Evolutionary conservation across 1,140 invertebrate species (phyloP), one percentile per base, ranked within the genome.

Genomic region (Elysia chlorotica): DNA sequence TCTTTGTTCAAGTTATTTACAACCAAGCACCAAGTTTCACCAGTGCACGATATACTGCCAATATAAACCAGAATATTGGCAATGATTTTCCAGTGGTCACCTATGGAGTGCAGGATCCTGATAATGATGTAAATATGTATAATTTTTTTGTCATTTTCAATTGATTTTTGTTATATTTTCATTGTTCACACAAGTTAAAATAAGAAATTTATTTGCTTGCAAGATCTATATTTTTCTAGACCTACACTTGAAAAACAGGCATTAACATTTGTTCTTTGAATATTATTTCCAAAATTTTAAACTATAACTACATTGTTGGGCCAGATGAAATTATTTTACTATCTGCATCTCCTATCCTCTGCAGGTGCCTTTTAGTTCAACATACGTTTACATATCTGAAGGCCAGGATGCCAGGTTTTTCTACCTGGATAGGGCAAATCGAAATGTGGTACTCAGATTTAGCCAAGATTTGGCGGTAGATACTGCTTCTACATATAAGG

Each of bases 361-460:
- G 31, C 67, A 70, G 67, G 14, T 10, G 17, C 67, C 67, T 25
- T 70, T 70, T 35, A 59, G 31, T 30, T 25, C 6, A 17, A 2
- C 59, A 0, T 2, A 2, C 6, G 54, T 70, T 2, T 57, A 36
- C 54, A 59, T 59, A 6, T 37, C 33, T 35, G 56, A 35, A 36
- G 67, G 67, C 5, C n/a, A 21, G 28, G 67, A 70, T 59, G 31
- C 67, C 10, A 57, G 25, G 2, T 70, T 59, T 36, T 70, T 70
- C 38, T 1, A 10, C 2, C 30, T 57, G 1, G 59, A 70, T 37
- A 25, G 33, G 28, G 10, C 10, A 10, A 57, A 59, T 19, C 54
- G 59, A 35, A 56, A 59, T 21, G 36, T 70, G 2, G 33, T n/a
- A n/a, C n/a, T 70, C 5, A 59, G 38, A n/a, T 59, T 59, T 31